Conservation (phyloP, 2,888 invertebrate genomes). For the Plebejus anna region DNA sequence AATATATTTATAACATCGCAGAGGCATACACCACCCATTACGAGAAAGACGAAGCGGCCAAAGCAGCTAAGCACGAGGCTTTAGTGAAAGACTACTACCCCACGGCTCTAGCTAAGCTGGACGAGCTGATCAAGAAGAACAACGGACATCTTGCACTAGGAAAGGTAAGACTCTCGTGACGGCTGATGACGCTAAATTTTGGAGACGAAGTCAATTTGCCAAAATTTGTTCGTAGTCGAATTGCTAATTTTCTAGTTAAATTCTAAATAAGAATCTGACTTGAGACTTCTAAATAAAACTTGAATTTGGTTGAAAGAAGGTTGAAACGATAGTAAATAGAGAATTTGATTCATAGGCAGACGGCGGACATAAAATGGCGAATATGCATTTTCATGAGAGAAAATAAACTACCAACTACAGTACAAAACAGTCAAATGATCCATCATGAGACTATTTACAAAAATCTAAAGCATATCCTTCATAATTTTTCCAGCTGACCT, state of each 20-base stretch:
- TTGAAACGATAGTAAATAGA: too few species aligned
- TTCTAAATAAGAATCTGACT: too few species aligned
- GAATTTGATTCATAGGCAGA: too few species aligned
- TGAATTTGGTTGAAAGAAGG: too few species aligned
- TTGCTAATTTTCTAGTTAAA: too few species aligned
- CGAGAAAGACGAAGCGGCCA: slow-evolving; percentile 67
- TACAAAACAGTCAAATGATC: neutral
- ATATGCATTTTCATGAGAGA: too few species aligned
- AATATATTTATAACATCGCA: neutral
- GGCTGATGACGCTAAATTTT: too few species aligned
- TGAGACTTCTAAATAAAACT: too few species aligned
- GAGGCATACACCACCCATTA: neutral
- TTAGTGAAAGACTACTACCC: slow-evolving; percentile 76
- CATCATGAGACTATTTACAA: neutral
- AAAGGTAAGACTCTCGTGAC: slow-evolving; percentile 50
- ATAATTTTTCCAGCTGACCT: slow-evolving; percentile 57
- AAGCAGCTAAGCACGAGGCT: slow-evolving; percentile 69
- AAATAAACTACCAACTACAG: too few species aligned
- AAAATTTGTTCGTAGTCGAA: too few species aligned
- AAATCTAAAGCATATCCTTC: neutral
- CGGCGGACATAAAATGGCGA: too few species aligned
- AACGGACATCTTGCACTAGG: slow-evolving; percentile 80
- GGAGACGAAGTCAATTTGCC: too few species aligned
- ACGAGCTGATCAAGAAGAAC: slow-evolving; percentile 77
- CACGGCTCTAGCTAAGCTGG: slow-evolving; percentile 73